Base-by-base conservation (phyloP, 2,888 invertebrate genomes). In the Cheilosia grossa region DNA sequence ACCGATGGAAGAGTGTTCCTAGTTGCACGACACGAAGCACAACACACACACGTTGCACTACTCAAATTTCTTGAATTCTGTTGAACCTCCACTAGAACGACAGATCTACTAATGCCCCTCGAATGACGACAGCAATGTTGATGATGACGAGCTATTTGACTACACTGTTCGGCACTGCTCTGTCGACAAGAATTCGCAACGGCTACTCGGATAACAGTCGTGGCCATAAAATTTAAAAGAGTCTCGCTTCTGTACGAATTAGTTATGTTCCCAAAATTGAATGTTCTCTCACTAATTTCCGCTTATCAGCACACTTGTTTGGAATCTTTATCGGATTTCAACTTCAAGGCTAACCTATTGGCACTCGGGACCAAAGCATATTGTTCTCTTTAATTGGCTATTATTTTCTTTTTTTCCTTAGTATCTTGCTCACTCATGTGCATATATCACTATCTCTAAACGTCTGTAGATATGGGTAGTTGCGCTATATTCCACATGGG, bases 171-270 rank as follows among this genome's bases (percentile, higher is more conserved):
- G n/a, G 54, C 54, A 66, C 63, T 81, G 74, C 81, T 85, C 10
- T 72, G 69, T 70, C 83, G 80, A 74, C 83, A 56, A n/a, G 74
- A 83, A 83, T 53, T 74, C 73, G 64, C 49, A 54, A 83, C 80
- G 44, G 80, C 83, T 74, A 80, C 81, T 19, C 66, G 80, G 58
- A 85, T 81, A 70, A 85, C 51, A 75, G 74, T 85, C 64, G 75
- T 85, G 69, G 81, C 75, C 85, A 85, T 85, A 85, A 81, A 85
- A 77, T 47, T 54, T 19, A 21, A 70, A 69, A 17, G 59, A 59
- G n/a, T 59, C 4, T 10, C 13, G 4, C 13, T 37, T 13, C 13
- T 13, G 37, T 13, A 3, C 42, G 13, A 70, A 17, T 66, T n/a
- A n/a, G n/a, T n/a, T 59, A 17, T 24, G 3, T 59, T 53, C 42